These are phyloP conservation scores for Oryzaephilus surinamensis DNA, from an alignment of 1,140 invertebrate species.

Conservation along the genomic window DNA sequence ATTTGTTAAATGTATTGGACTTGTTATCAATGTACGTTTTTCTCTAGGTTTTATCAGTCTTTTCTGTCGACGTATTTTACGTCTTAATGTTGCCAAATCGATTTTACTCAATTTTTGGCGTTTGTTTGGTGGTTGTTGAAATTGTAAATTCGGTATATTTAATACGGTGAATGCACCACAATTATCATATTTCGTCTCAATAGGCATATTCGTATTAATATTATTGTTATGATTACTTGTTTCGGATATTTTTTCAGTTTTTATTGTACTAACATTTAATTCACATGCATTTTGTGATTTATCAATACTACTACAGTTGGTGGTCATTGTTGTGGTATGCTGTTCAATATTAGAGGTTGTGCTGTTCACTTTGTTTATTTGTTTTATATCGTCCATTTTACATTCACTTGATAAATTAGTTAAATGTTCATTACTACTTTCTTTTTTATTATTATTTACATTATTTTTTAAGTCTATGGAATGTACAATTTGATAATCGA, in stretches of 20 bases:
- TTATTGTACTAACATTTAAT: too few species aligned
- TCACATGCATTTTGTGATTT: too few species aligned
- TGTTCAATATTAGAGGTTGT: too few species aligned
- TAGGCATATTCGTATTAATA: too few species aligned
- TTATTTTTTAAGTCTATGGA: constrained; percentile 6
- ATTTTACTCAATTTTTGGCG: constrained; percentile 29
- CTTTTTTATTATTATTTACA: constrained; percentile 1
- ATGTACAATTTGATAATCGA: constrained; percentile 9
- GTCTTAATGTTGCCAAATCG: constrained; percentile 25
- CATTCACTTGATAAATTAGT: too few species aligned
- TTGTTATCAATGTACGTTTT: constrained; percentile 9
- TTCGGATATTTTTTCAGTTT: too few species aligned
- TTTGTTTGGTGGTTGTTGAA: constrained; percentile 16
- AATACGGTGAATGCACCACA: constrained; percentile 20
- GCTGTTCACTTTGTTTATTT: too few species aligned
- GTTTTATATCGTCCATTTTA: too few species aligned
- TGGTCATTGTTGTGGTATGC: too few species aligned
- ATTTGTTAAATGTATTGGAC: too few species aligned
- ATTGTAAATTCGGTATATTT: constrained; percentile 26
- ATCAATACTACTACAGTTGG: background rate
- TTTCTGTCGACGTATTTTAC: constrained; percentile 14
- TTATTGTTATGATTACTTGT: too few species aligned
- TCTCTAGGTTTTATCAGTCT: constrained; percentile 7
- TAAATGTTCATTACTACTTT: background rate
- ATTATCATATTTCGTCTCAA: too few species aligned